Evolutionary conservation across 2,113 vertebrate species (phyloP).

Genomic region (Microcebus lehilahytsara): DNA sequence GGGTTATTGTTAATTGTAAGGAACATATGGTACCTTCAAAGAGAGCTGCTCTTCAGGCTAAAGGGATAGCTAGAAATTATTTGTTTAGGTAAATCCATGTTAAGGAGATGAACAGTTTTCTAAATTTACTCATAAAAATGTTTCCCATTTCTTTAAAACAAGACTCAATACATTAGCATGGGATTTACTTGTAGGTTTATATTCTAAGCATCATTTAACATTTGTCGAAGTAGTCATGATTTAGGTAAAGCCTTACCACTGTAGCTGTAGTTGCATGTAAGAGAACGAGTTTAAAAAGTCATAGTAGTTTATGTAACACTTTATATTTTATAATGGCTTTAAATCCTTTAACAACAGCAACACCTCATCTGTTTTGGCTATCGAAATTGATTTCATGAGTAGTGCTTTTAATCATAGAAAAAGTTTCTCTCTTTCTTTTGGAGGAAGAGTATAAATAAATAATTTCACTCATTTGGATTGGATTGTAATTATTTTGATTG

Average conservation of each 20-base stretch:
- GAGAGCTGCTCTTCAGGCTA: neutral
- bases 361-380: neutral
- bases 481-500: constrained; percentile 67
- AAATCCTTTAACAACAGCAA: neutral
- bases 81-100: neutral
- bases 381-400: constrained; percentile 21
- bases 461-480: constrained; percentile 59
- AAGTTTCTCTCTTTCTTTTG: constrained; percentile 27
- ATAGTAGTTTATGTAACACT: neutral
- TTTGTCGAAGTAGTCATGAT: constrained; percentile 39
- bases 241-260: neutral
- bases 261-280: neutral
- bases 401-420: constrained; percentile 57
- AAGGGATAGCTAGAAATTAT: neutral
- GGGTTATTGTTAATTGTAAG: constrained; percentile 2
- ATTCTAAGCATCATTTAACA: constrained; percentile 14
- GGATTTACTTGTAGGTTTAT: neutral
- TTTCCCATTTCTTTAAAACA: constrained; percentile 22
- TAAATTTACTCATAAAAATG: constrained; percentile 23
- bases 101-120: neutral
- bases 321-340: neutral
- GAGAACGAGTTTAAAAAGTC: neutral
- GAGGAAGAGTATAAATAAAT: constrained; percentile 65
- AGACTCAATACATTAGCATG: neutral
- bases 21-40: constrained; percentile 9